phyloP scores from a whole-genome alignment of 2,888 invertebrate genomes.

The Amblyjoppa fuscipennis region DNA sequence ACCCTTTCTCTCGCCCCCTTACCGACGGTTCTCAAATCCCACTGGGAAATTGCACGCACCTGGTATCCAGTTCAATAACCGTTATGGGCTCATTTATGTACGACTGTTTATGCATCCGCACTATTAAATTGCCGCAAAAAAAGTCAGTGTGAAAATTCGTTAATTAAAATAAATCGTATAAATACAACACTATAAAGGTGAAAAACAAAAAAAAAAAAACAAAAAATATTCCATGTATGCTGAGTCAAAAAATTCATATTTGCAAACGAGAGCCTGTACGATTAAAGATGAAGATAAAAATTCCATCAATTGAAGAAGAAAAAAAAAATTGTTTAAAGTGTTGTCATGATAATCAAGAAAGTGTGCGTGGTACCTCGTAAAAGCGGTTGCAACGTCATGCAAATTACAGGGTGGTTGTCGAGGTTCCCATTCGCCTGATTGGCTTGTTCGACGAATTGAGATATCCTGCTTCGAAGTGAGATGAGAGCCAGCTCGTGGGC shows the following conservation, averaged over 20 bases:
- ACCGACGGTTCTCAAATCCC: conserved; percentile 57
- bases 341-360: conserved; percentile 21
- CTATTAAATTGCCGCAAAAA: neutral
- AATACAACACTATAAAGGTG: neutral
- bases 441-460: conserved; percentile 60
- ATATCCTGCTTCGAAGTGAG: conserved; percentile 58
- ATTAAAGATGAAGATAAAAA: neutral
- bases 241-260: neutral
- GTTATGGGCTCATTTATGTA: conserved; percentile 18
- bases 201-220: neutral
- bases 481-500: conserved; percentile 61
- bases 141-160: neutral
- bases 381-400: conserved; percentile 52
- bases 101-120: neutral
- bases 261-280: neutral
- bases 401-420: conserved; percentile 57
- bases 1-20: conserved; percentile 18
- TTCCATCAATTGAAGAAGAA: neutral
- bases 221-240: neutral
- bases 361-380: conserved; percentile 46
- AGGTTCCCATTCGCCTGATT: conserved; percentile 7
- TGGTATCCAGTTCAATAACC: conserved; percentile 16
- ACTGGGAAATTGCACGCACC: conserved; percentile 49
- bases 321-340: neutral
- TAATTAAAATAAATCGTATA: neutral